These are phyloP conservation scores for Catharus ustulatus DNA, from an alignment of 2,797 vertebrate genomes.

Conservation along the genomic window DNA sequence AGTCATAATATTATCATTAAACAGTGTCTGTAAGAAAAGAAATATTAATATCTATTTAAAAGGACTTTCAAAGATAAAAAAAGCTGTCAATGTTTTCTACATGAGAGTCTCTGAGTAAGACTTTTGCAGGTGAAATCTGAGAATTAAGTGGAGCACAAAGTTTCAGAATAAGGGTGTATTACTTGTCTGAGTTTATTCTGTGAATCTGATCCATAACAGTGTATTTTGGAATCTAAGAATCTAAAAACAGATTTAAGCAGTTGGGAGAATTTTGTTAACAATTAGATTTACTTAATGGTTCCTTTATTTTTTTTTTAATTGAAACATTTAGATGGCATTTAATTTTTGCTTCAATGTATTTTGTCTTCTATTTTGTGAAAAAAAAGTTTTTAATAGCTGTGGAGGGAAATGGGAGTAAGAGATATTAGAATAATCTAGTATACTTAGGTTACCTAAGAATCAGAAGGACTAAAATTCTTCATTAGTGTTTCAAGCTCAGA, in stretches of 20 bases:
- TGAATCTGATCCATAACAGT: neutral
- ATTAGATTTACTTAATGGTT: neutral
- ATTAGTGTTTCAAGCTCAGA: neutral
- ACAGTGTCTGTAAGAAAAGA: neutral
- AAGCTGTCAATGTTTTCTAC: fast-evolving
- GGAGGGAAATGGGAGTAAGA: neutral
- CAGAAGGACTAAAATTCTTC: neutral
- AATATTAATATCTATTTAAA: neutral
- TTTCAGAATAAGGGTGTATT: neutral
- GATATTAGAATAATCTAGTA: neutral
- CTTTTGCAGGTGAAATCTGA: neutral
- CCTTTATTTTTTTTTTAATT: neutral
- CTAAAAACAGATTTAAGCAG: neutral
- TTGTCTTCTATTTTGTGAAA: neutral
- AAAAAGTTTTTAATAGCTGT: neutral
- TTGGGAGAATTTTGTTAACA: neutral
- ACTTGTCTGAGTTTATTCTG: neutral
- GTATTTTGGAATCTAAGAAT: neutral
- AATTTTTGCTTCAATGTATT: neutral
- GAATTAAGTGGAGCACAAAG: neutral
- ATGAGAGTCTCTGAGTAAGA: neutral
- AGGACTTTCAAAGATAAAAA: neutral
- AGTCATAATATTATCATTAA: neutral
- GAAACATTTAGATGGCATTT: neutral
- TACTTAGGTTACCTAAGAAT: neutral